A percentile compares a stretch with the other conserved stretches of the same genome.
Evolutionary conservation across 2,888 invertebrate genomes (phyloP).

Genomic region (Rhamphomyia laevipes): DNA sequence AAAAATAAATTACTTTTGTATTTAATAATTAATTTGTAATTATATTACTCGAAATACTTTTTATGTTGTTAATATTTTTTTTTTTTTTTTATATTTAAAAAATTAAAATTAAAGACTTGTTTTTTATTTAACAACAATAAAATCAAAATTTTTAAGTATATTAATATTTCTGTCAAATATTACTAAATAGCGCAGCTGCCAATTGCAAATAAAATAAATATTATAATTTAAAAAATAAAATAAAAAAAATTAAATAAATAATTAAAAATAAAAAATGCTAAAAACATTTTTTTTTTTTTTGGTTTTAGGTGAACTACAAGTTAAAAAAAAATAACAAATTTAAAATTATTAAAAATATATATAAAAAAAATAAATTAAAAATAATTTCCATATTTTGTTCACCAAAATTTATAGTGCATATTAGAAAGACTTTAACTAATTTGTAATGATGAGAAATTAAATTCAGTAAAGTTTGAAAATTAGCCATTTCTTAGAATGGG

Average conservation of each 20-base stretch:
- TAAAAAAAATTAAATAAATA: background rate
- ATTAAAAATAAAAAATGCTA: constrained; percentile 9
- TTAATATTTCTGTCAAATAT: background rate
- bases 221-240: constrained; percentile 4
- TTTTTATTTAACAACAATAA: background rate
- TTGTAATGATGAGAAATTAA: too few relatives aligned
- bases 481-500: too few relatives aligned
- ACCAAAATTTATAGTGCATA: too few relatives aligned
- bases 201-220: constrained; percentile 15
- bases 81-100: too few relatives aligned
- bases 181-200: constrained; percentile 5
- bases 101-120: too few relatives aligned
- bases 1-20: too few relatives aligned
- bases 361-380: too few relatives aligned
- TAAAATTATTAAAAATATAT: constrained; percentile 1
- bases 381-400: background rate
- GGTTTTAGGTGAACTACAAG: constrained; percentile 2
- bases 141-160: background rate
- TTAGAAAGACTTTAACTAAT: too few relatives aligned
- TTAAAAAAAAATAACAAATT: background rate
- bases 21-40: too few relatives aligned
- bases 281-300: constrained; percentile 7
- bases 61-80: too few relatives aligned
- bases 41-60: too few relatives aligned
- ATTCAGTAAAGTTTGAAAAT: too few relatives aligned